Percentiles rank a stretch among this genome's conserved stretches.
These are phyloP conservation scores for Xestobium rufovillosum DNA, from an alignment of 2,888 invertebrate genomes.

Conservation along the genomic window DNA sequence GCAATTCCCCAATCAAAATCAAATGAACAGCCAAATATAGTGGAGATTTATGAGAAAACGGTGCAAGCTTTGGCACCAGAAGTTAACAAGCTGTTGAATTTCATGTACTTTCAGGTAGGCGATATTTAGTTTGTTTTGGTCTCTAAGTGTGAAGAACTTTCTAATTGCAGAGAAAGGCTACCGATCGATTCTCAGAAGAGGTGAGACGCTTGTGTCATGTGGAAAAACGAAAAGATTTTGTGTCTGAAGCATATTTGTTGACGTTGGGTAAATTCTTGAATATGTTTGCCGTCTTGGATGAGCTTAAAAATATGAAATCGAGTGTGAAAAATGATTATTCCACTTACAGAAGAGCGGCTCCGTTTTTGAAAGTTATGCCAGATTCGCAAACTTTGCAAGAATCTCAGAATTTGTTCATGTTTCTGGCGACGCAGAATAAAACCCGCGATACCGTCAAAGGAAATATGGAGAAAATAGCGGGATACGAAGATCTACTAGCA, in stretches of 20 bases:
- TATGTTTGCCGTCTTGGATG: constrained; percentile 99
- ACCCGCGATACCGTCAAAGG: constrained; percentile 94
- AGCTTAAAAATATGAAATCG: constrained; percentile 99
- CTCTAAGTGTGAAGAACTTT: constrained; percentile 5
- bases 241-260: constrained; percentile 93
- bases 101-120: constrained; percentile 94
- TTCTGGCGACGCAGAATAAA: constrained; percentile 97
- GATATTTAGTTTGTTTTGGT: constrained; percentile 1
- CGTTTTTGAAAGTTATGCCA: constrained; percentile 95
- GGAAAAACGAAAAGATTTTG: constrained; percentile 96
- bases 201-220: constrained; percentile 92
- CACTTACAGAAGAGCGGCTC: constrained; percentile 93
- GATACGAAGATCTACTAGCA: constrained; percentile 93
- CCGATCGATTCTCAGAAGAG: constrained; percentile 92
- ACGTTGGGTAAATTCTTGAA: constrained; percentile 98
- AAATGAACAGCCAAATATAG: constrained; percentile 96
- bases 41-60: constrained; percentile 96
- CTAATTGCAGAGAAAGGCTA: constrained; percentile 70
- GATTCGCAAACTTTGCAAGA: constrained; percentile 95
- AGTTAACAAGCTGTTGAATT: constrained; percentile 90
- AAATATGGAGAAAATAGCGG: constrained; percentile 81
- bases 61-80: constrained; percentile 96
- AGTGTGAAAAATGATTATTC: constrained; percentile 99
- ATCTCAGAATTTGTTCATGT: constrained; percentile 98
- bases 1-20: constrained; percentile 96